Evolutionary conservation across 1,140 invertebrate species (phyloP).

Genomic region (Drosophila pseudoobscura): DNA sequence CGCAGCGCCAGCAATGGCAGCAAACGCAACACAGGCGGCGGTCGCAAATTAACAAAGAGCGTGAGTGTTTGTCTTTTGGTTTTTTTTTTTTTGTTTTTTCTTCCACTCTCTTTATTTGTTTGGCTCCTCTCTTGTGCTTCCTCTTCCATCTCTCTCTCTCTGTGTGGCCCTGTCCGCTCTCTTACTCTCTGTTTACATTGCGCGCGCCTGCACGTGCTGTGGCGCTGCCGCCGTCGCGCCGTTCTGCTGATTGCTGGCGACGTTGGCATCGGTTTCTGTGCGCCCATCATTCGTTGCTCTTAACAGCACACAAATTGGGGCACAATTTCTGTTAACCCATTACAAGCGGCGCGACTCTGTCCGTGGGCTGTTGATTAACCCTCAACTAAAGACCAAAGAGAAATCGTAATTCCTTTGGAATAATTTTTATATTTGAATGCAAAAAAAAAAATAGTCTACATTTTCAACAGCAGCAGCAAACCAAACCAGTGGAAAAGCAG

Average conservation of each 20-base stretch:
- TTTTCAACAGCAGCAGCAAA: slow-evolving; percentile 21
- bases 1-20: slow-evolving; percentile 68
- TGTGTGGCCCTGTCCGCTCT: not conserved
- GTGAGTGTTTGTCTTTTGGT: slow-evolving; percentile 65
- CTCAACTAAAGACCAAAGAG: too few species aligned
- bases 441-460: slow-evolving; percentile 13
- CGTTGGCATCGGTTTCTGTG: slow-evolving; percentile 43
- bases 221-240: not conserved
- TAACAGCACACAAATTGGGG: slow-evolving; percentile 19
- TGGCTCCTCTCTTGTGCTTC: slow-evolving; percentile 7
- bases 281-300: slow-evolving; percentile 48
- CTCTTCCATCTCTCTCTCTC: slow-evolving; percentile 31
- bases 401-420: slow-evolving; percentile 5
- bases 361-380: too few species aligned
- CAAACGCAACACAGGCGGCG: slow-evolving; percentile 66
- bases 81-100: slow-evolving; percentile 5
- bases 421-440: slow-evolving; percentile 25
- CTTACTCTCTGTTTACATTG: slow-evolving; percentile 74
- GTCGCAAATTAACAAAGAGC: slow-evolving; percentile 74
- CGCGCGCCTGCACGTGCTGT: slow-evolving; percentile 66
- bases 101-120: slow-evolving; percentile 7
- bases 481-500: not conserved
- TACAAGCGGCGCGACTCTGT: not conserved
- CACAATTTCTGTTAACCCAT: slow-evolving; percentile 23
- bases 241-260: not conserved